phyloP scores from a whole-genome alignment of 1,140 invertebrate genomes.

The Drosophila subobscura region DNA sequence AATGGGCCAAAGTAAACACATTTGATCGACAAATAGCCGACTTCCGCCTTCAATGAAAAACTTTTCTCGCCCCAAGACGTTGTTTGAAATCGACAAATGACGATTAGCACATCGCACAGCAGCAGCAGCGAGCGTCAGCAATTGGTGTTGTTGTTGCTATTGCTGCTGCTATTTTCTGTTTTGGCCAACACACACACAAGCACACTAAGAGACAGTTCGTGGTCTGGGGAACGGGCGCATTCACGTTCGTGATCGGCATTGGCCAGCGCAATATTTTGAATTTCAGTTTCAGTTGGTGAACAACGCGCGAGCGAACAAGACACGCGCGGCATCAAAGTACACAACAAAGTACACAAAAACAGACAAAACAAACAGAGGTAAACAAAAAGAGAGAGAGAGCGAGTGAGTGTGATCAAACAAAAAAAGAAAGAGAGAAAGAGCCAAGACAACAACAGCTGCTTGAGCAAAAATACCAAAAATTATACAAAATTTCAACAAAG shows the following conservation, averaged over 20 bases:
- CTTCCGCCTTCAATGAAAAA: slow-evolving; percentile 41
- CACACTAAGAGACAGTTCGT: slow-evolving; percentile 12
- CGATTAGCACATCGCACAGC: slow-evolving; percentile 48
- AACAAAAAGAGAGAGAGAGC: neutral
- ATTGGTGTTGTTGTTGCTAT: slow-evolving; percentile 12
- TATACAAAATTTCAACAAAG: slow-evolving; percentile 29
- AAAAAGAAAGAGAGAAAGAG: slow-evolving; percentile 17
- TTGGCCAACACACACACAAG: slow-evolving; percentile 41
- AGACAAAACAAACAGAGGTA: neutral
- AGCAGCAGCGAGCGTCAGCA: slow-evolving; percentile 38
- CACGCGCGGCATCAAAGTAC: slow-evolving; percentile 47
- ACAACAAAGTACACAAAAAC: slow-evolving; percentile 13
- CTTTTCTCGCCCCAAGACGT: slow-evolving; percentile 28
- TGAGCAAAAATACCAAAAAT: slow-evolving; percentile 32
- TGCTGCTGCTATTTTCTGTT: slow-evolving; percentile 56
- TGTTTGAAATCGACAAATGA: slow-evolving; percentile 41
- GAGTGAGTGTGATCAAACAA: slow-evolving; percentile 26
- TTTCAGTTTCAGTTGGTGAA: slow-evolving; percentile 61
- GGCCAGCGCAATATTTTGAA: slow-evolving; percentile 54
- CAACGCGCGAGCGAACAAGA: slow-evolving; percentile 63
- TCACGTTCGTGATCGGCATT: slow-evolving; percentile 72
- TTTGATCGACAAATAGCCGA: slow-evolving; percentile 44
- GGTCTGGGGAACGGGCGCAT: slow-evolving; percentile 42
- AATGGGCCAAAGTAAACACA: slow-evolving; percentile 29
- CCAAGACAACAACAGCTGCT: slow-evolving; percentile 12